phyloP scores from a whole-genome alignment of 2,797 vertebrate genomes.

The Poecilia wingei region DNA sequence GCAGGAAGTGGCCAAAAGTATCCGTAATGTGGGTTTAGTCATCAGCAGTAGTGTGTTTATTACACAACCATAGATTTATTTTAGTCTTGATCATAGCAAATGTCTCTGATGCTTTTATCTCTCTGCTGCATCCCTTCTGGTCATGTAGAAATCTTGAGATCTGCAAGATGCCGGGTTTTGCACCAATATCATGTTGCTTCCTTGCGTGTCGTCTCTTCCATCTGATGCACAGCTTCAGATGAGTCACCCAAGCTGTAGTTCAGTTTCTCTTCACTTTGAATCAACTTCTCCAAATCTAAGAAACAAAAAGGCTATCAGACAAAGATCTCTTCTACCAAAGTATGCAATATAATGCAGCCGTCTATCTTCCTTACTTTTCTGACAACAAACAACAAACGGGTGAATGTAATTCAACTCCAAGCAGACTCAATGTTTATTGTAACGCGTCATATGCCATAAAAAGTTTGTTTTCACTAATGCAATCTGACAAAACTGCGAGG shows the following conservation, averaged over 20 bases:
- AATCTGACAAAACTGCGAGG: background rate
- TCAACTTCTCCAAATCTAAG: constrained; percentile 64
- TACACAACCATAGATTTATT: background rate
- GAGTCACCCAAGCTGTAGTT: constrained; percentile 10
- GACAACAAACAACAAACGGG: background rate
- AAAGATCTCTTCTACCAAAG: background rate
- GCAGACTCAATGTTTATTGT: background rate
- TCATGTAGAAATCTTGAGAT: background rate
- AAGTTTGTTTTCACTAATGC: background rate
- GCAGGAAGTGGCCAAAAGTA: background rate
- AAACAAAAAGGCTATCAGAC: constrained; percentile 4
- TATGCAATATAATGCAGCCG: background rate
- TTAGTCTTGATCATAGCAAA: constrained; percentile 3
- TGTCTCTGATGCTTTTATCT: background rate
- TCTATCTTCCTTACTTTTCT: background rate
- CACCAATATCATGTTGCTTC: constrained; percentile 9
- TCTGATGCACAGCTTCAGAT: background rate
- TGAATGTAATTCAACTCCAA: background rate
- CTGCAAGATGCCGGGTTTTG: background rate
- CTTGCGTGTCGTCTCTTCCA: background rate
- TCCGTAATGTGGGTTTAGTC: background rate
- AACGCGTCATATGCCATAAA: background rate
- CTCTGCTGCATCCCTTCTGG: constrained; percentile 10
- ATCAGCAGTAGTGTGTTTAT: background rate
- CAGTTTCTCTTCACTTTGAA: constrained; percentile 31